Evolutionary conservation across 2,888 invertebrate genomes (phyloP), one percentile per base, ranked within the genome.

Genomic region (Drosophila vallismaia): DNA sequence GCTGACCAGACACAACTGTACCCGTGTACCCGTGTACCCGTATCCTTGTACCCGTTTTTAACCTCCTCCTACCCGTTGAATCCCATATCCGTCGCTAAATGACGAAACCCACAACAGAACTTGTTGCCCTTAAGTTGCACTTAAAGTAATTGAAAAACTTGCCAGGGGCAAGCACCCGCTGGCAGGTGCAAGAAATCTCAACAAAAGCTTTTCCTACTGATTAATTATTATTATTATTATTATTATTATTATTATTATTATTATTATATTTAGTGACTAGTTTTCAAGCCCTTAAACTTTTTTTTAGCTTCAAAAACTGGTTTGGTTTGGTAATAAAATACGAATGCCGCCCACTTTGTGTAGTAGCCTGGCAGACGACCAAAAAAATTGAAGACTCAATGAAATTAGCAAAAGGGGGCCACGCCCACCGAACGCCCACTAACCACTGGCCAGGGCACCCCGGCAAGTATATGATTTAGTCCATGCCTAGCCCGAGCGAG

Each of bases 111-210:
- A n/a, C 5, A 10, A 10, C 48, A 14, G 19, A 57, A 71, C 85
- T 85, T 85, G 82, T 81, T 85, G 84, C 76, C 74, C 58, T n/a
- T n/a, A 40, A 50, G 48, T 42, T 62, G 76, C 88, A 86, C 86
- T 86, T 88, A 80, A 83, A 75, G 77, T 86, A 86, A 86, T 86
- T 88, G 83, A 79, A 88, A 75, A 52, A 71, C 55, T 54, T 19
- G 14, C n/a, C 54, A 26, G 45, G 44, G 31, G 24, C n/a, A 44
- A 54, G 19, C 19, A 19, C 19, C 19, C 19, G 19, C 19, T 49
- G 49, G 45, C 51, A 55, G 69, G 69, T 59, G 69, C 59, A 48
- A 55, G 50, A 55, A 63, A 48, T 66, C 64, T 48, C 64, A 66
- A 36, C 48, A 48, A 49, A 63, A 52, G 63, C 33, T 52, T 36